Conservation (phyloP, 2,888 invertebrate genomes). For the Plebejus anna region DNA sequence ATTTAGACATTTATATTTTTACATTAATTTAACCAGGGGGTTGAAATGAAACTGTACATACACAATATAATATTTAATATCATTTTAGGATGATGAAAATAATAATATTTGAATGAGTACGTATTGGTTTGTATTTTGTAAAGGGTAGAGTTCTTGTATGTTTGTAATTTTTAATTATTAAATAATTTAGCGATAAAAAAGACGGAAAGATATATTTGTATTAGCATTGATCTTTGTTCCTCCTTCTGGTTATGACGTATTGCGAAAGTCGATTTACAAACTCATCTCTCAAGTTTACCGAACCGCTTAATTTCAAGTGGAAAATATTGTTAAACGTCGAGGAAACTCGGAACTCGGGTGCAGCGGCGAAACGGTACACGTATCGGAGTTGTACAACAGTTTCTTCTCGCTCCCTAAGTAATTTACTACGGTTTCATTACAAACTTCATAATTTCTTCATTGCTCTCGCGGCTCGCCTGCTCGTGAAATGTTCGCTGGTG, state of each 20-base stretch:
- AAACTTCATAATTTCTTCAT: constrained; percentile 33
- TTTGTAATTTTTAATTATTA: too few species aligned
- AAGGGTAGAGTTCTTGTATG: too few species aligned
- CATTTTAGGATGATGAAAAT: too few species aligned
- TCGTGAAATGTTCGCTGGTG: not conserved
- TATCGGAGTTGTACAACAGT: not conserved
- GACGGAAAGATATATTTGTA: too few species aligned
- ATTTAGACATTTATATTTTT: too few species aligned
- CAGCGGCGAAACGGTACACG: constrained; percentile 9
- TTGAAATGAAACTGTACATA: too few species aligned
- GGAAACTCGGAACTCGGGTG: not conserved
- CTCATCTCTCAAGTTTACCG: constrained; percentile 8
- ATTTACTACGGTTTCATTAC: constrained; percentile 33
- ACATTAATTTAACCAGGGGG: too few species aligned
- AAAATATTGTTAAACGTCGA: constrained; percentile 29
- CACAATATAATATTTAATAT: too few species aligned
- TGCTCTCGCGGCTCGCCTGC: not conserved
- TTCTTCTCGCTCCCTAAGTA: constrained; percentile 16
- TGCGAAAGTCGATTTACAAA: not conserved
- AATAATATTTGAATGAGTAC: too few species aligned
- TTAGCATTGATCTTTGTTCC: not conserved
- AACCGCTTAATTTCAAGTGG: constrained; percentile 25
- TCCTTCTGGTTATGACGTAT: not conserved
- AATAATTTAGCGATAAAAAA: too few species aligned
- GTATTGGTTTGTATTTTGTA: too few species aligned